Conservation (phyloP, 2,888 invertebrate species). For the Caenorhabditis sulstoni region DNA sequence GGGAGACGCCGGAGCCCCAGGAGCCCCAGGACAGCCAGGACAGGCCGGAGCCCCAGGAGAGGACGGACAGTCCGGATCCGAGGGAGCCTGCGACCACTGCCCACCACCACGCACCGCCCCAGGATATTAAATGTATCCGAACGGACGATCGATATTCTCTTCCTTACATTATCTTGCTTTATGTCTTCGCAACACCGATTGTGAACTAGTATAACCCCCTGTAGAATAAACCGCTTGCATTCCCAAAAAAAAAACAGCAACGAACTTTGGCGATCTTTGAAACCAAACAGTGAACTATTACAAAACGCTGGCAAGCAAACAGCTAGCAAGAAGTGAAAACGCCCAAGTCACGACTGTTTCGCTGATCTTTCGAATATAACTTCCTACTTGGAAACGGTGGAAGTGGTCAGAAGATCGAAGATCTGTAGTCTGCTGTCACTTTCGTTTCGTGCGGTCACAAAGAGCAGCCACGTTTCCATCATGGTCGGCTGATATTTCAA, state of each 20-base stretch:
- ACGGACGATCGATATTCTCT: constrained; percentile 31
- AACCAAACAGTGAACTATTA: constrained; percentile 7
- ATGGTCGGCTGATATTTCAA: constrained; percentile 2
- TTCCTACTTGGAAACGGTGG: no score
- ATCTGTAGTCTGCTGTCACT: no score
- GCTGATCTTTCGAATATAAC: no score
- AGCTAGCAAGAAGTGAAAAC: no score
- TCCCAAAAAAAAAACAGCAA: constrained; percentile 1
- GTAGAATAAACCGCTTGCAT: constrained; percentile 52
- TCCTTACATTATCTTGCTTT: constrained; percentile 56
- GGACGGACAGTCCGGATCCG: constrained; percentile 57
- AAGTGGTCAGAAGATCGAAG: no score
- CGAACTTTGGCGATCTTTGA: constrained; percentile 1
- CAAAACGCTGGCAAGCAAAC: not conserved
- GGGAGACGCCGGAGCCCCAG: constrained; percentile 62
- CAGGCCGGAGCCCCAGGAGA: constrained; percentile 59
- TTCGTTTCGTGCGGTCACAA: no score
- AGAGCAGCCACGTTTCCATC: no score
- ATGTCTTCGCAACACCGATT: constrained; percentile 42
- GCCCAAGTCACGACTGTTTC: no score
- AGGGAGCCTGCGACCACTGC: constrained; percentile 70
- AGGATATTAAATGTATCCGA: constrained; percentile 60
- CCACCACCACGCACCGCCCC: constrained; percentile 67
- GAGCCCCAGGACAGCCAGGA: constrained; percentile 66
- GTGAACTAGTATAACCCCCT: constrained; percentile 49